These are phyloP conservation scores for Coreoperca whiteheadi DNA, from an alignment of 2,113 vertebrate genomes.

Conservation along the genomic window DNA sequence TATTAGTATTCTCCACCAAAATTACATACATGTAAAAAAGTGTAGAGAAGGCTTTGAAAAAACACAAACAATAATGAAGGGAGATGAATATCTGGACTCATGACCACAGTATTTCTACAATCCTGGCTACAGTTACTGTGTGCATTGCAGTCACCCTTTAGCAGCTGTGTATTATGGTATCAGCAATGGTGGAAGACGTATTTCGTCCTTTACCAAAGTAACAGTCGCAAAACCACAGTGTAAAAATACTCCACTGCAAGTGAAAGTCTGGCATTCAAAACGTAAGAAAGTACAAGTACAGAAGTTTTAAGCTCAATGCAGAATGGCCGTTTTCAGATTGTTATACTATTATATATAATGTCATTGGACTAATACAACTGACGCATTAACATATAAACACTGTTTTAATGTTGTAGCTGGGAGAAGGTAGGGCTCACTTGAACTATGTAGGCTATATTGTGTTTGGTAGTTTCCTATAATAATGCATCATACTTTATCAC, in stretches of 20 bases:
- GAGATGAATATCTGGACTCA: neutral
- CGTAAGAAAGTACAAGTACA: neutral
- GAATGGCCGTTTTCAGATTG: no score
- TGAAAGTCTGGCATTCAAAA: neutral
- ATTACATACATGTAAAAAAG: neutral
- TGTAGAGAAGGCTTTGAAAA: neutral
- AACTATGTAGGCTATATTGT: neutral
- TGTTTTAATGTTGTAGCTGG: neutral
- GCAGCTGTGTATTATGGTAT: neutral
- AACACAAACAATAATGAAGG: neutral
- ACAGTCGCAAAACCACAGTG: neutral
- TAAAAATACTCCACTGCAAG: neutral
- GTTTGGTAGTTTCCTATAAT: neutral
- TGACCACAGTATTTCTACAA: neutral
- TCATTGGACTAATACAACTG: neutral
- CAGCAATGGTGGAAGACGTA: neutral
- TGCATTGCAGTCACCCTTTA: neutral
- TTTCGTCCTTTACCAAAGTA: no score
- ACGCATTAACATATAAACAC: neutral
- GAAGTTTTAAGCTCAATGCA: neutral
- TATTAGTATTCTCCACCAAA: neutral
- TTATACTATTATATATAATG: neutral
- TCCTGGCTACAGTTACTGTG: neutral
- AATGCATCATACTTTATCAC: neutral
- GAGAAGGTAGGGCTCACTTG: neutral